phyloP scores from a whole-genome alignment of 2,888 invertebrate species.

The Folsomia candida region DNA sequence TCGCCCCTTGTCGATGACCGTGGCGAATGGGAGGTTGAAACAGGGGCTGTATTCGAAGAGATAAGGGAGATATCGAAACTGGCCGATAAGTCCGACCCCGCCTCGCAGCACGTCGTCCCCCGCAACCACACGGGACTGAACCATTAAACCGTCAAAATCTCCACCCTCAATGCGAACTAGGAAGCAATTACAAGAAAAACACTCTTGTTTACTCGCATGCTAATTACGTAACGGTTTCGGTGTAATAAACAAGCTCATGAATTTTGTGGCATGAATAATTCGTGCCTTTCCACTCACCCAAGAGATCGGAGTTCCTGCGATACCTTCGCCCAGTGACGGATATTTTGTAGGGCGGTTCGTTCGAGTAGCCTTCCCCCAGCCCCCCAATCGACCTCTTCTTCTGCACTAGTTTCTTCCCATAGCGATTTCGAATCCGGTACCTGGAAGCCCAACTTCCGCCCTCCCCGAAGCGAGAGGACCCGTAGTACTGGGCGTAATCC shows the following conservation, averaged over 20 bases:
- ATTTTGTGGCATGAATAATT: slow-evolving; percentile 1
- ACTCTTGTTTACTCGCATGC: too few species aligned
- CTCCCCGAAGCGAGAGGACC: neutral
- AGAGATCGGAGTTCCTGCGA: slow-evolving; percentile 38
- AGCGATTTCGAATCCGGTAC: slow-evolving; percentile 2
- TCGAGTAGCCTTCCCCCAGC: slow-evolving; percentile 22
- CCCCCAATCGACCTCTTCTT: slow-evolving; percentile 29
- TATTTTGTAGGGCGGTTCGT: slow-evolving; percentile 39
- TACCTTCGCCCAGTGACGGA: slow-evolving; percentile 41
- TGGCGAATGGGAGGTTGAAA: slow-evolving; percentile 41
- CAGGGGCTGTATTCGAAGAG: slow-evolving; percentile 41
- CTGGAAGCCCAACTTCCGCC: neutral
- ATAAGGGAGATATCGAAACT: slow-evolving; percentile 38
- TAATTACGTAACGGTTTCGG: neutral
- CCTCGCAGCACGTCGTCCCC: slow-evolving; percentile 27
- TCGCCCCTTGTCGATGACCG: slow-evolving; percentile 43
- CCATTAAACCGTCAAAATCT: slow-evolving; percentile 42
- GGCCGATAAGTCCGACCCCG: slow-evolving; percentile 45
- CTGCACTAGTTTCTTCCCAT: slow-evolving; percentile 12
- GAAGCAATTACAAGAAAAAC: neutral
- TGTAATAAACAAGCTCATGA: neutral
- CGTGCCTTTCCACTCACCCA: slow-evolving; percentile 27
- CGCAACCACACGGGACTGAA: slow-evolving; percentile 41
- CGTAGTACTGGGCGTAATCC: slow-evolving; percentile 22
- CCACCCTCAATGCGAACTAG: slow-evolving; percentile 47